A percentile compares a stretch with the other conserved stretches of the same genome.
phyloP scores from a whole-genome alignment of 2,888 invertebrate species.

The Microchrysa polita region DNA sequence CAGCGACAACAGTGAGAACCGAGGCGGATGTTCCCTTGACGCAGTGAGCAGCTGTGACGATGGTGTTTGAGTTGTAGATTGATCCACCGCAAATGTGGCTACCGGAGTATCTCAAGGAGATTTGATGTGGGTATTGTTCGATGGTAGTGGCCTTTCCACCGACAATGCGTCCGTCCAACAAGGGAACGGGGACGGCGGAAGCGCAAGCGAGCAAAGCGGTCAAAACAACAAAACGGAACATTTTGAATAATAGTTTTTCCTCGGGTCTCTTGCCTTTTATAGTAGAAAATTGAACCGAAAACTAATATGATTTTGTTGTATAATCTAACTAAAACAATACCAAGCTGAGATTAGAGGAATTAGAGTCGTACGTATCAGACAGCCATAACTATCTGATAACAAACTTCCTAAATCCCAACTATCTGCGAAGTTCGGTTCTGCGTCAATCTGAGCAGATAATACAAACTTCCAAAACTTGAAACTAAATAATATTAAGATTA shows the following conservation, averaged over 20 bases:
- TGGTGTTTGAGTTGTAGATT: slow-evolving; percentile 51
- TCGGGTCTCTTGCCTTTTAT: background rate
- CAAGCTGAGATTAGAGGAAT: too few relatives aligned
- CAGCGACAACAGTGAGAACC: slow-evolving; percentile 55
- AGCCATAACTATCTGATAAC: too few relatives aligned
- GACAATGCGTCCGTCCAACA: slow-evolving; percentile 47
- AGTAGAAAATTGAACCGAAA: too few relatives aligned
- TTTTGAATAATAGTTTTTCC: background rate
- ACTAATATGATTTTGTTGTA: too few relatives aligned
- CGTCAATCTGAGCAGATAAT: too few relatives aligned
- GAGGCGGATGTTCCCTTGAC: slow-evolving; percentile 48
- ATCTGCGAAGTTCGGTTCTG: too few relatives aligned
- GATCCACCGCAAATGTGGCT: slow-evolving; percentile 59
- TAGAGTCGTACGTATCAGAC: too few relatives aligned
- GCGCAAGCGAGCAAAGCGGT: slow-evolving; percentile 54
- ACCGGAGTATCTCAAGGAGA: slow-evolving; percentile 57
- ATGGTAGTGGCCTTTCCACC: slow-evolving; percentile 52
- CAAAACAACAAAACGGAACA: slow-evolving; percentile 49
- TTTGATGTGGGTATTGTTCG: slow-evolving; percentile 56
- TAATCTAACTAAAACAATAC: too few relatives aligned
- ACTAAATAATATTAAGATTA: too few relatives aligned
- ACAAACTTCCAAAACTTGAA: too few relatives aligned
- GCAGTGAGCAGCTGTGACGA: slow-evolving; percentile 58
- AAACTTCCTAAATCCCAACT: too few relatives aligned
- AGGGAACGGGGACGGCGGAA: slow-evolving; percentile 48